phyloP scores from a whole-genome alignment of 2,888 invertebrate species.

The Drosophila anomalata region DNA sequence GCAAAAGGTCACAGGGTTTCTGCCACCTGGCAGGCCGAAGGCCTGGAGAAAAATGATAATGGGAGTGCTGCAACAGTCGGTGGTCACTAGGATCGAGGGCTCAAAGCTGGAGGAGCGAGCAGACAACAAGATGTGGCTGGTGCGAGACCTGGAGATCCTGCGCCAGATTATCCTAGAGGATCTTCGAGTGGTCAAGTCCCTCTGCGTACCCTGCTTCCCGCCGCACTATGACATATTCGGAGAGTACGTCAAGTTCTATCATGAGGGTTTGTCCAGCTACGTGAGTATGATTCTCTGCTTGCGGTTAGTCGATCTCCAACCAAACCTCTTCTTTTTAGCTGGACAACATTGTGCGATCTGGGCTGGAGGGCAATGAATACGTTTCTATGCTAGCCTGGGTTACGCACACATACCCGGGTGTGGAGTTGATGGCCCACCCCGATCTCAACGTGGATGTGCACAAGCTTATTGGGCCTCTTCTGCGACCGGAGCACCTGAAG shows the following conservation, averaged over 20 bases:
- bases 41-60: constrained; percentile 94
- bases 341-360: constrained; percentile 93
- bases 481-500: constrained; percentile 90
- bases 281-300: constrained; percentile 84
- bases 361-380: constrained; percentile 97
- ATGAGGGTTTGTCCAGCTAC: constrained; percentile 92
- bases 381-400: constrained; percentile 97
- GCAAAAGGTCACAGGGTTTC: constrained; percentile 89
- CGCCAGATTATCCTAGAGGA: constrained; percentile 95
- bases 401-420: constrained; percentile 94
- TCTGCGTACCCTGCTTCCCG: constrained; percentile 97
- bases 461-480: constrained; percentile 88
- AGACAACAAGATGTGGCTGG: constrained; percentile 97
- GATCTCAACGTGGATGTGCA: constrained; percentile 91
- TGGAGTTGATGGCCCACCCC: constrained; percentile 94
- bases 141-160: constrained; percentile 94
- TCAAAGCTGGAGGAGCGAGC: constrained; percentile 96
- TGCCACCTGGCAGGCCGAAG: constrained; percentile 97
- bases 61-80: constrained; percentile 91
- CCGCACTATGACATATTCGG: constrained; percentile 96
- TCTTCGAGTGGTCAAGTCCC: constrained; percentile 93
- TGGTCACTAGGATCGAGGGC: constrained; percentile 94
- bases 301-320: not conserved
- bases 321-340: constrained; percentile 85
- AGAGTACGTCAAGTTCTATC: constrained; percentile 97